phyloP scores from a whole-genome alignment of 2,888 invertebrate genomes.

The Tenthredo scrophulariae region DNA sequence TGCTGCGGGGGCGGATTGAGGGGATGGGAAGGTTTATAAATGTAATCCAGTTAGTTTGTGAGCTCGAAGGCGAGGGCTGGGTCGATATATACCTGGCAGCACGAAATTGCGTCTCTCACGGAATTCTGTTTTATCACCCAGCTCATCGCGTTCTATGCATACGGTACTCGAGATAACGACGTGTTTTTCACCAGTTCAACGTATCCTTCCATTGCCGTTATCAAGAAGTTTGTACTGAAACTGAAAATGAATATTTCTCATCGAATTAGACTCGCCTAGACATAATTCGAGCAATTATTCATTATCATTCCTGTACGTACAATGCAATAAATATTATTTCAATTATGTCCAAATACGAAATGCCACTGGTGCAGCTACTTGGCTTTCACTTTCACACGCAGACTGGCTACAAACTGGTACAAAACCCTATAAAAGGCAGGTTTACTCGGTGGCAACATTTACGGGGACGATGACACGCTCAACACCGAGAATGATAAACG shows the following conservation, averaged over 20 bases:
- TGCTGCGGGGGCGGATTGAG: slow-evolving; percentile 55
- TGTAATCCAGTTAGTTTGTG: slow-evolving; percentile 65
- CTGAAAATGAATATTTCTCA: neutral
- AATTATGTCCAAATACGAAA: neutral
- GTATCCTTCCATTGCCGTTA: slow-evolving; percentile 11
- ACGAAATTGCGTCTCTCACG: slow-evolving; percentile 63
- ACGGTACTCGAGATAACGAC: slow-evolving; percentile 41
- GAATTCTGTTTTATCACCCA: slow-evolving; percentile 59
- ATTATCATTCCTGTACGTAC: neutral
- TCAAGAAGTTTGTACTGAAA: neutral
- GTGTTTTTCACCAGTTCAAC: slow-evolving; percentile 29
- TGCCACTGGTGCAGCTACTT: neutral
- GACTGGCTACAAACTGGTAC: neutral
- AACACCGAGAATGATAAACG: slow-evolving; percentile 48
- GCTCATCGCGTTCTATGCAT: slow-evolving; percentile 50
- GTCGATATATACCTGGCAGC: slow-evolving; percentile 64
- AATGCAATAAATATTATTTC: neutral
- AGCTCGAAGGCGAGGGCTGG: slow-evolving; percentile 61
- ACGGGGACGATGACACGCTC: slow-evolving; percentile 51
- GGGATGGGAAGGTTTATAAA: slow-evolving; percentile 58
- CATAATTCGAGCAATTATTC: neutral
- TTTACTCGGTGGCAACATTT: slow-evolving; percentile 43
- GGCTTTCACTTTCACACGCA: slow-evolving; percentile 40
- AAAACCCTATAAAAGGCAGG: slow-evolving; percentile 34
- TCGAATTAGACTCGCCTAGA: neutral